These are phyloP conservation scores for Neelides folsomi DNA, from an alignment of 2,888 invertebrate species.

Conservation along the genomic window DNA sequence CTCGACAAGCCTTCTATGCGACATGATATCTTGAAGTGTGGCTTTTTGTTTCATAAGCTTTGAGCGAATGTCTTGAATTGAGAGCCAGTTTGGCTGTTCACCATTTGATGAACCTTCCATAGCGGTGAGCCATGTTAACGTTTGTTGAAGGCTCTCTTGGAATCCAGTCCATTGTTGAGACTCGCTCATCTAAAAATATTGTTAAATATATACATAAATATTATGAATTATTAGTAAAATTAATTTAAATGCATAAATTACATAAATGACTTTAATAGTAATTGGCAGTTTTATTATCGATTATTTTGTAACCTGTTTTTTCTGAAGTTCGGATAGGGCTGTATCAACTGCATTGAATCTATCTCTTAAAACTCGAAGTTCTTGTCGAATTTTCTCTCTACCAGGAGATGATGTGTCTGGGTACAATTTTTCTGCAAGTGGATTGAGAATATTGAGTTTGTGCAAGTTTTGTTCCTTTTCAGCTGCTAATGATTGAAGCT, in stretches of 20 bases:
- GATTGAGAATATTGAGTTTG: slow-evolving; percentile 57
- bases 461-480: slow-evolving; percentile 75
- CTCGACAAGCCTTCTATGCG: slow-evolving; percentile 81
- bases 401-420: slow-evolving; percentile 86
- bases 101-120: slow-evolving; percentile 63
- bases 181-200: slow-evolving; percentile 42
- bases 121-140: slow-evolving; percentile 68
- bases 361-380: slow-evolving; percentile 64
- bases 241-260: neutral
- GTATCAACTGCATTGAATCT: slow-evolving; percentile 34
- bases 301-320: slow-evolving; percentile 54
- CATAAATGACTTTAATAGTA: neutral
- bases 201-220: too few relatives aligned
- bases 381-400: slow-evolving; percentile 73
- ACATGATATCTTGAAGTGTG: slow-evolving; percentile 71
- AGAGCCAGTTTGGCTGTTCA: slow-evolving; percentile 58
- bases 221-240: neutral
- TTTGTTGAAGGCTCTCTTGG: slow-evolving; percentile 70
- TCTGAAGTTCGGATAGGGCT: slow-evolving; percentile 52
- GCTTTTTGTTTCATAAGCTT: slow-evolving; percentile 72
- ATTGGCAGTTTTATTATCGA: too few relatives aligned
- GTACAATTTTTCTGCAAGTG: slow-evolving; percentile 73
- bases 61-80: slow-evolving; percentile 69
- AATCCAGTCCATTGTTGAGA: slow-evolving; percentile 70
- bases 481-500: slow-evolving; percentile 40